Conservation (phyloP, 2,113 vertebrate species). For the Gopherus flavomarginatus region DNA sequence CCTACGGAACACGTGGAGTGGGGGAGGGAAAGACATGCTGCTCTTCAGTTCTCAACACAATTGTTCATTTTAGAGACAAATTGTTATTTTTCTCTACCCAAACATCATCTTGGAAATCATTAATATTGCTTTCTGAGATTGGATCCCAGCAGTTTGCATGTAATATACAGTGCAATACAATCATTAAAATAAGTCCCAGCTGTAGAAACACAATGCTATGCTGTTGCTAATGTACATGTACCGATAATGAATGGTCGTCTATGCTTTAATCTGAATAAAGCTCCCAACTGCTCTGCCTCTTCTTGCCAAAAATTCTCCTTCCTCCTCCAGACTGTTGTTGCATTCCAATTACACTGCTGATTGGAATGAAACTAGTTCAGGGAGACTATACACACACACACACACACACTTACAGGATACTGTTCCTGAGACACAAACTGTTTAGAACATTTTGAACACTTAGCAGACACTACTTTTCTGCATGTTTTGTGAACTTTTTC, state of each 20-base stretch:
- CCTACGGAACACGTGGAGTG: neutral
- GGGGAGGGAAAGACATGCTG: neutral
- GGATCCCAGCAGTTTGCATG: constrained; percentile 71
- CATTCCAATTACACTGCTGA: constrained; percentile 83
- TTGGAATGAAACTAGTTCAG: constrained; percentile 78
- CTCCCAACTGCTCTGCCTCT: constrained; percentile 78
- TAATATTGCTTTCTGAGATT: constrained; percentile 49
- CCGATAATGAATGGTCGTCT: constrained; percentile 79
- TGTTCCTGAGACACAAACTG: constrained; percentile 38
- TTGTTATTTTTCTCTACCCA: constrained; percentile 30
- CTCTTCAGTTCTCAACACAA: constrained; percentile 52
- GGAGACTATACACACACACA: constrained; percentile 17
- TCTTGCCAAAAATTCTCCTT: constrained; percentile 82
- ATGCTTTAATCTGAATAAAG: constrained; percentile 82
- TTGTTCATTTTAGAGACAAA: constrained; percentile 40
- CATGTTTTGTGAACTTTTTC: neutral
- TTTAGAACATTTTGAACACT: neutral
- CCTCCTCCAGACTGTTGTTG: constrained; percentile 81
- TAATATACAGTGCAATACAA: constrained; percentile 57
- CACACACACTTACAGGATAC: constrained; percentile 35
- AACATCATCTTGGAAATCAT: constrained; percentile 60
- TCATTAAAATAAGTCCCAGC: constrained; percentile 72
- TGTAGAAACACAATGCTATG: constrained; percentile 77
- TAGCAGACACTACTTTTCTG: neutral
- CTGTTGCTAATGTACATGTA: constrained; percentile 73